A percentile compares a stretch with the other conserved stretches of the same genome.
Evolutionary conservation across 2,797 vertebrate genomes (phyloP).

Genomic region (Sus cebifrons): DNA sequence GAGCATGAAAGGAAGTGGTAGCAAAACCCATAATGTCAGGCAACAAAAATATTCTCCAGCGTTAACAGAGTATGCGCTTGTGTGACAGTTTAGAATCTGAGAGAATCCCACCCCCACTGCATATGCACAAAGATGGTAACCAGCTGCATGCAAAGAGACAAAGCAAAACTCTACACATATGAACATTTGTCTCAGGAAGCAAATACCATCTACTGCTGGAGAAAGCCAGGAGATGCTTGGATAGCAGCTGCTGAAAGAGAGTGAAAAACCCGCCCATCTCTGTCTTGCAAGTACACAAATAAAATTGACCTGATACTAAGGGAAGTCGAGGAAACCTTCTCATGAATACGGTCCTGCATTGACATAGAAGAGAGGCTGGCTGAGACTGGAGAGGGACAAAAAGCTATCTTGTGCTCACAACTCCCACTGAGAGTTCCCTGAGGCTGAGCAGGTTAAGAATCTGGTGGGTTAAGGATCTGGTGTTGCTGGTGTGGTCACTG

Average conservation of each 20-base stretch:
- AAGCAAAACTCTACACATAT: neutral
- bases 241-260: neutral
- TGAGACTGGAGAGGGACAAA: neutral
- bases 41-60: neutral
- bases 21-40: no score
- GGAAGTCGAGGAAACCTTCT: neutral
- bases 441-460: no score
- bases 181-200: neutral
- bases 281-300: no score
- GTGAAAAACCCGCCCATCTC: neutral
- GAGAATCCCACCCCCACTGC: no score
- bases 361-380: no score
- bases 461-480: no score
- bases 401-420: no score
- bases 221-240: no score
- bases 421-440: no score
- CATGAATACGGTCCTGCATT: rapidly evolving
- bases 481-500: no score
- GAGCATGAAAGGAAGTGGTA: neutral
- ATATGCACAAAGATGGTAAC: rapidly evolving
- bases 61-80: neutral
- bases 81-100: neutral
- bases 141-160: neutral
- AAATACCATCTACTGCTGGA: neutral
- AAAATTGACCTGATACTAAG: neutral